Conservation (phyloP, 1,140 invertebrate species). For the Conus ventricosus region DNA sequence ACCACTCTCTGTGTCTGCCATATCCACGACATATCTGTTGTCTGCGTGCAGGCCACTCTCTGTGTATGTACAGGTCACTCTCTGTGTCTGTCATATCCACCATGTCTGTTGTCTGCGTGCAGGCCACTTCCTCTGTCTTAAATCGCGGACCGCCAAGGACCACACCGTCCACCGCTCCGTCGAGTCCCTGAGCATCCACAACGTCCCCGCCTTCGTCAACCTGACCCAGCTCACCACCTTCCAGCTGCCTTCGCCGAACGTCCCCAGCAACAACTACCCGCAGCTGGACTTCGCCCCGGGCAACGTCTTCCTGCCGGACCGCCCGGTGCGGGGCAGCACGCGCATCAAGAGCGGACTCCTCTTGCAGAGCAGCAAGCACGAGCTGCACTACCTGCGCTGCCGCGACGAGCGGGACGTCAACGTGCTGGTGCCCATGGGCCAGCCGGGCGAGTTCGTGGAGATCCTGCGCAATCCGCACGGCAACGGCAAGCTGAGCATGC, state of each 20-base stretch:
- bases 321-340: slow-evolving; percentile 45
- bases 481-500: slow-evolving; percentile 45
- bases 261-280: slow-evolving; percentile 42
- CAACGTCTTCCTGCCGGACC: slow-evolving; percentile 51
- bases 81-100: no score
- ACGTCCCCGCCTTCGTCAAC: slow-evolving; percentile 45
- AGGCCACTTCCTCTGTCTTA: slow-evolving; percentile 49
- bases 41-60: no score
- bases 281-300: slow-evolving; percentile 48
- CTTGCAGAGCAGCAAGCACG: slow-evolving; percentile 18
- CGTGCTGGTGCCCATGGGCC: slow-evolving; percentile 27
- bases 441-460: slow-evolving; percentile 17
- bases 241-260: slow-evolving; percentile 22
- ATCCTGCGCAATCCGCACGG: slow-evolving; percentile 26
- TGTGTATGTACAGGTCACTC: no score
- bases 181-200: slow-evolving; percentile 36
- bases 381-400: slow-evolving; percentile 53
- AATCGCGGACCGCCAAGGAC: slow-evolving; percentile 46
- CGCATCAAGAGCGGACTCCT: slow-evolving; percentile 23
- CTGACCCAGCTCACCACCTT: slow-evolving; percentile 48
- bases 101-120: slow-evolving; percentile 8
- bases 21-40: no score
- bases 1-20: no score
- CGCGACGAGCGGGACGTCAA: slow-evolving; percentile 49
- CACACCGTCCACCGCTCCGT: slow-evolving; percentile 37